These are phyloP conservation scores for Leucoptera coffeella DNA, from an alignment of 2,888 invertebrate genomes.

Conservation along the genomic window DNA sequence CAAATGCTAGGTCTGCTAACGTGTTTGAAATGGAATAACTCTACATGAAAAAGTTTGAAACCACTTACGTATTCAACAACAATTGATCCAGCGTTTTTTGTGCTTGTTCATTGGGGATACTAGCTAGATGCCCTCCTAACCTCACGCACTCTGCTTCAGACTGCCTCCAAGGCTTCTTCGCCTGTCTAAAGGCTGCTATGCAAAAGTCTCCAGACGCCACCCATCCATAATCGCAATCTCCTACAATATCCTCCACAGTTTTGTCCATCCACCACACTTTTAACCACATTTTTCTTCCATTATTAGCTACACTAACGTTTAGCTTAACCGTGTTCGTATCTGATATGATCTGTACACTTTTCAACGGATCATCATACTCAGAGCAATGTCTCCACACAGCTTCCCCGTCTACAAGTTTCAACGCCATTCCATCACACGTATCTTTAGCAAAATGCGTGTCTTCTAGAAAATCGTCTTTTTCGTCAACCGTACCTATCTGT, in stretches of 20 bases:
- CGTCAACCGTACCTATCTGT: constrained; percentile 47
- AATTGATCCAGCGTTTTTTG: constrained; percentile 60
- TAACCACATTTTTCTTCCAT: constrained; percentile 40
- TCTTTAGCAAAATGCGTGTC: constrained; percentile 22
- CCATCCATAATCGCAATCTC: constrained; percentile 67
- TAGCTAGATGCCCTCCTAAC: constrained; percentile 62
- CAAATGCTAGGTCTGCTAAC: too few species aligned
- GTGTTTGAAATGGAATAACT: too few species aligned
- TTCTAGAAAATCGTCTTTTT: constrained; percentile 25
- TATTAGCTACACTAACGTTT: constrained; percentile 32
- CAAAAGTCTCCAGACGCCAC: constrained; percentile 62
- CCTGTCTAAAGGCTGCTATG: constrained; percentile 53
- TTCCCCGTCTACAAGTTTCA: constrained; percentile 52
- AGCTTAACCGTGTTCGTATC: constrained; percentile 50
- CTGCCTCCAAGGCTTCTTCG: constrained; percentile 57
- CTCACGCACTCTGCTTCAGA: constrained; percentile 61
- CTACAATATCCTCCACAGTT: constrained; percentile 54
- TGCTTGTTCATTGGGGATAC: constrained; percentile 57
- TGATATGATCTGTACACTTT: constrained; percentile 56
- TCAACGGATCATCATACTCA: constrained; percentile 47
- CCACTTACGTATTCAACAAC: constrained; percentile 57
- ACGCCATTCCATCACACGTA: constrained; percentile 50
- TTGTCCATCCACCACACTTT: constrained; percentile 61
- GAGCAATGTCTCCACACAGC: constrained; percentile 57
- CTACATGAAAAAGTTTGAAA: too few species aligned